These are phyloP conservation scores for Papilio polyxenes DNA, from an alignment of 1,140 invertebrate genomes.

Conservation along the genomic window DNA sequence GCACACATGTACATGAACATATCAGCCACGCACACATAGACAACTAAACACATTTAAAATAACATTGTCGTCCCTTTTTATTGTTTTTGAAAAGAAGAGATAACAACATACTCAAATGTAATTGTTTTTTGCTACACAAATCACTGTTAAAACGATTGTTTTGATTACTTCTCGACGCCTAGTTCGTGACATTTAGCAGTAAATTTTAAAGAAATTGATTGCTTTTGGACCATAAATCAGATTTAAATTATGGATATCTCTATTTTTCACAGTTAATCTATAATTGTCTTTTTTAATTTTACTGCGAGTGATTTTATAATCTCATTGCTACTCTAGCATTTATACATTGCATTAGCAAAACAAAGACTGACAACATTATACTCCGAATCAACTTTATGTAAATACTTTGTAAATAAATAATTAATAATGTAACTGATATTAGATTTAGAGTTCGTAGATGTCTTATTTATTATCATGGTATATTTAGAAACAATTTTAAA, in stretches of 20 bases:
- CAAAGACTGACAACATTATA: constrained; percentile 53
- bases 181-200: too few relatives aligned
- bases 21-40: constrained; percentile 66
- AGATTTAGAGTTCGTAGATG: constrained; percentile 32
- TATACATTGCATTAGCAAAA: constrained; percentile 33
- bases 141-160: too few relatives aligned
- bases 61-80: too few relatives aligned
- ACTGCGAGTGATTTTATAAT: neutral
- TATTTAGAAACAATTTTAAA: constrained; percentile 14
- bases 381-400: constrained; percentile 46
- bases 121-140: too few relatives aligned
- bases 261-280: too few relatives aligned
- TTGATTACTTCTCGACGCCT: too few relatives aligned
- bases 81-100: too few relatives aligned
- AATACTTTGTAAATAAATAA: constrained; percentile 45
- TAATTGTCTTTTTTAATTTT: neutral
- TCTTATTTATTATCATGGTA: constrained; percentile 44
- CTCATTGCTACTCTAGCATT: neutral
- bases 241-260: too few relatives aligned
- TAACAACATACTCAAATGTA: too few relatives aligned
- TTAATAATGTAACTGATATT: constrained; percentile 30
- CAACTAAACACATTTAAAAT: neutral
- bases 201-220: too few relatives aligned
- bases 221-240: too few relatives aligned
- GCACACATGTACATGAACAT: constrained; percentile 76